phyloP scores from a whole-genome alignment of 2,888 invertebrate genomes.

The Neoitamus cyanurus region DNA sequence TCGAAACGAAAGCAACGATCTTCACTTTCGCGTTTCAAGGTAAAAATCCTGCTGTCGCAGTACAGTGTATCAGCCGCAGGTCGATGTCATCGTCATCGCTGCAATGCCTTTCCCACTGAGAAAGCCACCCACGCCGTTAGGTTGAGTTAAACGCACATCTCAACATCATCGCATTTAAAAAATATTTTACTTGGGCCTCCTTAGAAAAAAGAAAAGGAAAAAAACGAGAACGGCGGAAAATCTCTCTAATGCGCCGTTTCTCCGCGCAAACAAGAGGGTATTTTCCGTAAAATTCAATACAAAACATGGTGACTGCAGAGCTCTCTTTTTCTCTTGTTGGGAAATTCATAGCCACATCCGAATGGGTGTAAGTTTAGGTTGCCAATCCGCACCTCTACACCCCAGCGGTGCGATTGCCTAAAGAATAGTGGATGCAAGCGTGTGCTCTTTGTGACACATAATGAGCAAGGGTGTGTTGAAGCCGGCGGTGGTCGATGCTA shows the following conservation, averaged over 20 bases:
- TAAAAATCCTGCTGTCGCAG: not conserved
- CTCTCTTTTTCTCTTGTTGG: not conserved
- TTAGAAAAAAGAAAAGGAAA: not conserved
- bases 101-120: not conserved
- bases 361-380: not conserved
- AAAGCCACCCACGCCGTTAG: not conserved
- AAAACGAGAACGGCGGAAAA: not conserved
- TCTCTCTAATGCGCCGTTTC: not conserved
- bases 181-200: not conserved
- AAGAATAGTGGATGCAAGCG: not conserved
- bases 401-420: not conserved
- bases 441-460: not conserved
- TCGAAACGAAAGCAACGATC: not conserved
- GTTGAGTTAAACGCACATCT: not conserved
- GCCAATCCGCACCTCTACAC: not conserved
- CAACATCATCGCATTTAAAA: not conserved
- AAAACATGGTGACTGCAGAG: not conserved
- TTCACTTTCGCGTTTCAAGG: not conserved
- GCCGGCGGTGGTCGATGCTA: not conserved
- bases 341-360: not conserved
- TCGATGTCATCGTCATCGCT: not conserved
- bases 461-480: not conserved
- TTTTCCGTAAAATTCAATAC: not conserved
- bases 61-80: not conserved
- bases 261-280: not conserved